Evolutionary conservation across 2,113 vertebrate species (phyloP).

Genomic region (Stictonetta naevosa): DNA sequence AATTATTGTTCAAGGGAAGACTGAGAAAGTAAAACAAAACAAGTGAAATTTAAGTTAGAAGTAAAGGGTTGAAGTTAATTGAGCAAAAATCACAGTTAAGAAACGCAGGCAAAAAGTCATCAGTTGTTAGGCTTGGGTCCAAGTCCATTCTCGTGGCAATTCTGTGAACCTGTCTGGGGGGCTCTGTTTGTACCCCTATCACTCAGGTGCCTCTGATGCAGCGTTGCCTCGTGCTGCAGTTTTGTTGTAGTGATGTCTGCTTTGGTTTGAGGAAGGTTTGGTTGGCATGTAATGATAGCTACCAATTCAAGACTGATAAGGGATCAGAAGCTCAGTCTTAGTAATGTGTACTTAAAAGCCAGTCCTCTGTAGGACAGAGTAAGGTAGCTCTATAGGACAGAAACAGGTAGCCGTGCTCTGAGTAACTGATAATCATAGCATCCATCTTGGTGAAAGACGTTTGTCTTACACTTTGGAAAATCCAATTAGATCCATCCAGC

Average conservation of each 20-base stretch:
- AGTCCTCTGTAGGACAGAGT: neutral
- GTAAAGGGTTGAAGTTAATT: neutral
- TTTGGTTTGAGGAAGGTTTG: neutral
- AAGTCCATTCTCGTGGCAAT: neutral
- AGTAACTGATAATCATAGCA: neutral
- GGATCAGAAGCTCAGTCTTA: neutral
- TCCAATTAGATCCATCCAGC: neutral
- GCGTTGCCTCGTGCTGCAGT: rapidly evolving
- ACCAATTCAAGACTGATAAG: neutral
- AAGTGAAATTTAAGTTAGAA: neutral
- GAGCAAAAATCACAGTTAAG: neutral
- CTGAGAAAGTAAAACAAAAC: neutral
- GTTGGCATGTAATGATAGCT: neutral
- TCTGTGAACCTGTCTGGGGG: too few species aligned
- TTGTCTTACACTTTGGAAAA: neutral
- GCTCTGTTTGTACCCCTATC: neutral
- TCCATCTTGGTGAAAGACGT: neutral
- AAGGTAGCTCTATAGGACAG: too few species aligned
- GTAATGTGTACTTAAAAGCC: neutral
- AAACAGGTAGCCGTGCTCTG: neutral
- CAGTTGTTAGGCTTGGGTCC: neutral
- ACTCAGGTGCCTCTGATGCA: neutral
- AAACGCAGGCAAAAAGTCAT: too few species aligned
- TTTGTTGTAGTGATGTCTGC: neutral
- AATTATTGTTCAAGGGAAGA: neutral